These are phyloP conservation scores for Pangasius sanitwongsei DNA, from an alignment of 2,797 vertebrate species.

Conservation along the genomic window DNA sequence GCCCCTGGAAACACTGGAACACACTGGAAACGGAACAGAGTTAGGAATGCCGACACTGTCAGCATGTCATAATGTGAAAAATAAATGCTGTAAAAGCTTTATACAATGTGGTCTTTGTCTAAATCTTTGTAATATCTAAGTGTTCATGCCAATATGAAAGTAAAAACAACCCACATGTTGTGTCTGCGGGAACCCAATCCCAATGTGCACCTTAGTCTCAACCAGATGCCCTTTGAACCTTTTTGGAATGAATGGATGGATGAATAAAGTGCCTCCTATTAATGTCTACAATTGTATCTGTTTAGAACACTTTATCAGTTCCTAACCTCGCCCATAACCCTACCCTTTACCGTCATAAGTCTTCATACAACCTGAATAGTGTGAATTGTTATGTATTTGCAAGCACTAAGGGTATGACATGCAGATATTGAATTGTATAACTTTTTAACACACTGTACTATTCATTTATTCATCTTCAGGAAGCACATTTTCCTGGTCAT, in stretches of 20 bases:
- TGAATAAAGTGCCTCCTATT: neutral
- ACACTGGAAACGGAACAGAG: no score
- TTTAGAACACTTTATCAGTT: neutral
- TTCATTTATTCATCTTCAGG: conserved; percentile 9
- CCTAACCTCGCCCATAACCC: neutral
- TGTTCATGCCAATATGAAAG: neutral
- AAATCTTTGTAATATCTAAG: neutral
- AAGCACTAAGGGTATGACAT: neutral
- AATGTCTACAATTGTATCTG: neutral
- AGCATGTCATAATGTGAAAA: neutral
- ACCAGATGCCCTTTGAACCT: neutral
- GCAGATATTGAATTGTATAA: neutral
- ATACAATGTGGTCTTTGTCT: neutral
- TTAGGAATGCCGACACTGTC: neutral
- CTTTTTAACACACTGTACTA: neutral
- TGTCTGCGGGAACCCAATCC: neutral
- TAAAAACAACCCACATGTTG: neutral
- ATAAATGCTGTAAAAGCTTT: neutral
- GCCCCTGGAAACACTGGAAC: no score
- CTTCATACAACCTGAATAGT: neutral
- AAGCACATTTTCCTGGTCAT: neutral
- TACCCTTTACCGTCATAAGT: neutral
- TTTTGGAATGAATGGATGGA: no score
- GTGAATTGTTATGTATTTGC: neutral
- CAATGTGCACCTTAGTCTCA: neutral